Conservation (phyloP, 2,113 vertebrate genomes). For the Sylvilagus bachmani region DNA sequence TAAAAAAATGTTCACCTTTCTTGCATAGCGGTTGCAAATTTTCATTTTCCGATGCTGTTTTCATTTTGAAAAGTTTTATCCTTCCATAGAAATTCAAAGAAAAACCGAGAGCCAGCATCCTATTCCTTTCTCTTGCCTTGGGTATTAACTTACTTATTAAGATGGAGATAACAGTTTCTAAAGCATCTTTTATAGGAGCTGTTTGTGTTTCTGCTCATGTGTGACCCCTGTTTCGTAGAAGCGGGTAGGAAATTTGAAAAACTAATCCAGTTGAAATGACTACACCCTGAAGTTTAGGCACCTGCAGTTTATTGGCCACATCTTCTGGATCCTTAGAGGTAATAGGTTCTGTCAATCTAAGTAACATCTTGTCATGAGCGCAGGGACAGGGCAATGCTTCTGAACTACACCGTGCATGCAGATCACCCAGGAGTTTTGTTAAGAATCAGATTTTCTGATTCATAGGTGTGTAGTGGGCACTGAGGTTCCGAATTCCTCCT, state of each 20-base stretch:
- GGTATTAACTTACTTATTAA: constrained; percentile 51
- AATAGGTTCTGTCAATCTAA: constrained; percentile 61
- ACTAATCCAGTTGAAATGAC: neutral
- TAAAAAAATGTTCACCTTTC: constrained; percentile 24
- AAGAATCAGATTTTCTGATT: constrained; percentile 19
- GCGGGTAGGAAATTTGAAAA: constrained; percentile 52
- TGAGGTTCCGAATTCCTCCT: neutral
- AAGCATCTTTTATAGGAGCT: constrained; percentile 30
- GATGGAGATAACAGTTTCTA: neutral
- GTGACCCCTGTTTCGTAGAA: neutral
- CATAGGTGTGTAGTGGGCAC: neutral
- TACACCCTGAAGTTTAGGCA: neutral
- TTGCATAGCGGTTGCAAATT: constrained; percentile 42
- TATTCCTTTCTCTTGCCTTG: constrained; percentile 1
- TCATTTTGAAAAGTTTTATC: neutral
- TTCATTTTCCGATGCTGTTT: constrained; percentile 30
- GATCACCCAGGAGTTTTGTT: constrained; percentile 29
- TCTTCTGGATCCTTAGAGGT: constrained; percentile 46
- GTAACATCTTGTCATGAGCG: neutral
- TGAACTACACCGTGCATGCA: neutral
- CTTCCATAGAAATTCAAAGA: neutral
- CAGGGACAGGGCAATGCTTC: neutral
- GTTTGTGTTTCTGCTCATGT: neutral
- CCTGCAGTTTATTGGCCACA: constrained; percentile 30
- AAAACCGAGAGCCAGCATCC: neutral